Conservation (phyloP, 2,113 vertebrate genomes). For the Nyctereutes procyonoides region DNA sequence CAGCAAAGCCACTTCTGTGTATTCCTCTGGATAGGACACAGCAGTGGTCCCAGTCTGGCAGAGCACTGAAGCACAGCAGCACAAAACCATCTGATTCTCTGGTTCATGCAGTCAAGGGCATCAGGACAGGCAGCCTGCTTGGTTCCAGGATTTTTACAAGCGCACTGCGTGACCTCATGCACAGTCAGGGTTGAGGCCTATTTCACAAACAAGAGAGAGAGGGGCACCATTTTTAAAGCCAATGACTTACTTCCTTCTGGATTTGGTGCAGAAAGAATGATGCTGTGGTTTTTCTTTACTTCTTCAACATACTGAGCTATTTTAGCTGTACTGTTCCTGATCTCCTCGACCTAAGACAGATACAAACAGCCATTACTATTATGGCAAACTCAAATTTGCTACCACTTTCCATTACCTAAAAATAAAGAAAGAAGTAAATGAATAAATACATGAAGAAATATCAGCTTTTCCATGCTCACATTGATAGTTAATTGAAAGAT, state of each 20-base stretch:
- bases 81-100: no score
- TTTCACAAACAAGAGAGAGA: not conserved
- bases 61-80: no score
- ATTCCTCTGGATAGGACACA: rapidly evolving
- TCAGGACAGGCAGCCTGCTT: not conserved
- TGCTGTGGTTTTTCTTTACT: slow-evolving; percentile 96
- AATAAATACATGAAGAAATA: not conserved
- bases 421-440: not conserved
- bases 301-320: slow-evolving; percentile 93
- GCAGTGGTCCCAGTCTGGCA: no score
- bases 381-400: not conserved
- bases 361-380: not conserved
- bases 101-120: not conserved
- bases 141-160: not conserved
- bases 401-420: not conserved
- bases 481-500: not conserved
- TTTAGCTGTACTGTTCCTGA: slow-evolving; percentile 90
- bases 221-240: not conserved
- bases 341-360: slow-evolving; percentile 93
- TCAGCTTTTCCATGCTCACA: not conserved
- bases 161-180: rapidly evolving
- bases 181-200: rapidly evolving
- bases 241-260: slow-evolving; percentile 93
- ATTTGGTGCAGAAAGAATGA: slow-evolving; percentile 96
- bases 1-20: rapidly evolving